phyloP scores from a whole-genome alignment of 2,113 vertebrate genomes.

The Camelus bactrianus region DNA sequence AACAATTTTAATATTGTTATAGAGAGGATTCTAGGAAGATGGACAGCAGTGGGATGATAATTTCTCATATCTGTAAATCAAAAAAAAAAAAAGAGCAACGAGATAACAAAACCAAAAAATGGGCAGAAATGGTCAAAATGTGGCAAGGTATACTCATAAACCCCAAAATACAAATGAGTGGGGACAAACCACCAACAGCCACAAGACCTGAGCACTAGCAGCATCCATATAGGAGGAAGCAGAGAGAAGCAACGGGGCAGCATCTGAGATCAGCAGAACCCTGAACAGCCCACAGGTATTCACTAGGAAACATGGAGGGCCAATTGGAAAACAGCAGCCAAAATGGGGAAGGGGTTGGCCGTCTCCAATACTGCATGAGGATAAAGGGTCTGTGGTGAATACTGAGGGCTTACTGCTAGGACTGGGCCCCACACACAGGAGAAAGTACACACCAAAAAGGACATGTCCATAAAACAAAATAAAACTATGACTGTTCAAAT shows the following conservation, averaged over 20 bases:
- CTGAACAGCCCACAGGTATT: no score
- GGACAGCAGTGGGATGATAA: not conserved
- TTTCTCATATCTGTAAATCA: not conserved
- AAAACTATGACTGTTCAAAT: not conserved
- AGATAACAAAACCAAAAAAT: not conserved
- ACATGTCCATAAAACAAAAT: not conserved
- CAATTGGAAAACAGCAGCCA: not conserved
- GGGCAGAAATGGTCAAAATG: not conserved
- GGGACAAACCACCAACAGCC: not conserved
- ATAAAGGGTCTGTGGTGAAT: not conserved
- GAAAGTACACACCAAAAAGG: not conserved
- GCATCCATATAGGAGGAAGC: not conserved
- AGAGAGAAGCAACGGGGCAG: not conserved
- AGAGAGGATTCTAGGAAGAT: not conserved
- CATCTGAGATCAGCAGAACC: not conserved
- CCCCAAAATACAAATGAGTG: not conserved
- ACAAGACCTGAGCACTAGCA: not conserved
- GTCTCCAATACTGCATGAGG: not conserved
- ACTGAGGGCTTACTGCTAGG: not conserved
- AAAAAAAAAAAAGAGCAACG: not conserved
- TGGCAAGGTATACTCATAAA: not conserved
- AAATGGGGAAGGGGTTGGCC: not conserved
- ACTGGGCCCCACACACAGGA: rapidly evolving
- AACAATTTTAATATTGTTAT: not conserved
- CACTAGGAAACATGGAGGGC: not conserved